phyloP scores from a whole-genome alignment of 2,113 vertebrate species.

The Engraulis encrasicolus region DNA sequence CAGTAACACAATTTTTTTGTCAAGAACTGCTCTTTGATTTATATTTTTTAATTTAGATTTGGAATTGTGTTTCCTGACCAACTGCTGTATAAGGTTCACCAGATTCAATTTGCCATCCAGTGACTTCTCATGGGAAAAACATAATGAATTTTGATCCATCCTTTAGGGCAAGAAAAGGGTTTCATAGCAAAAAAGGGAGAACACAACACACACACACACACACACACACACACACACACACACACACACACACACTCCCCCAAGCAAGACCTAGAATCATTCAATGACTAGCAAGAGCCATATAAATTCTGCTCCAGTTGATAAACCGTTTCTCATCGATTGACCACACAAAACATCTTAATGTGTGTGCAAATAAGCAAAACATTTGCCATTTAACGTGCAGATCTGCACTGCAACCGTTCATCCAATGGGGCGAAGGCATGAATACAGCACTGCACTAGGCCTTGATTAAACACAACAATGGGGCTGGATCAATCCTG shows the following conservation, averaged over 20 bases:
- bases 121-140: neutral
- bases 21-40: too few relatives aligned
- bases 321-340: neutral
- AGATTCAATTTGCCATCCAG: neutral
- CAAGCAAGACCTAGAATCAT: neutral
- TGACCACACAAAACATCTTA: neutral
- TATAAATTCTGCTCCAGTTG: neutral
- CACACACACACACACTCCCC: neutral
- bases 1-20: too few relatives aligned
- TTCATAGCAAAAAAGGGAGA: neutral
- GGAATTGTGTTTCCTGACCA: constrained; percentile 1
- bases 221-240: neutral
- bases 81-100: neutral
- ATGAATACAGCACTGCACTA: too few relatives aligned
- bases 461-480: neutral
- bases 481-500: constrained; percentile 1
- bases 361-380: neutral
- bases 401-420: neutral
- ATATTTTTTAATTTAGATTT: neutral
- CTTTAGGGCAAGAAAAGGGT: neutral
- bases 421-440: too few relatives aligned
- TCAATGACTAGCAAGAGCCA: neutral
- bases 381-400: neutral
- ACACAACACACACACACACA: neutral
- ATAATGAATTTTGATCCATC: neutral